A percentile compares a stretch with the other conserved stretches of the same genome.
Conservation (phyloP, 2,113 vertebrate species). For the Vicugna pacos region DNA sequence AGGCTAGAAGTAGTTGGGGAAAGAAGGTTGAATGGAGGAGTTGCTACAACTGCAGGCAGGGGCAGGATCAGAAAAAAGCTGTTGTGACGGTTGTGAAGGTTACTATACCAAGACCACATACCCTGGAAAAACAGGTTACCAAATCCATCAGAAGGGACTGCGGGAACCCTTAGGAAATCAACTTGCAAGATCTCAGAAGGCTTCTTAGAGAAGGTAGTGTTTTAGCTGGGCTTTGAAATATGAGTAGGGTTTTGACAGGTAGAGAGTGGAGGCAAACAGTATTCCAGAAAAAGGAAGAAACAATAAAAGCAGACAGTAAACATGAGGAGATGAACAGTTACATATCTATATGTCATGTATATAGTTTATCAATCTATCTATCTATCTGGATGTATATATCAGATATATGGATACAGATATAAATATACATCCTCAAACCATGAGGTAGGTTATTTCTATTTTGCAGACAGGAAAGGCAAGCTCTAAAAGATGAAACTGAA, state of each 20-base stretch:
- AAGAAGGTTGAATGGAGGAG: background rate
- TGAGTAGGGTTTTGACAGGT: background rate
- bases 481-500: background rate
- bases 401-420: no score
- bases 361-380: no score
- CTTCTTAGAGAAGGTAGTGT: background rate
- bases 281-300: slow-evolving; percentile 9
- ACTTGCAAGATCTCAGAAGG: background rate
- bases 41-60: background rate
- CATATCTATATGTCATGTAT: background rate
- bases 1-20: background rate
- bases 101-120: background rate
- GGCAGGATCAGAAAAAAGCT: background rate
- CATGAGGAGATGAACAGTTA: background rate
- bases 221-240: slow-evolving; percentile 25
- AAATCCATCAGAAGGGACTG: background rate
- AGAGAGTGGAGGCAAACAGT: background rate
- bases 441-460: background rate
- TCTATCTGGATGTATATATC: no score
- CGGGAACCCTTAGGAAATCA: background rate
- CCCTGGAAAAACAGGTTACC: background rate
- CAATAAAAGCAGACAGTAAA: background rate
- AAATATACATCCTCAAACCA: background rate
- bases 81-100: background rate
- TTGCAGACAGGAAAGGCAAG: slow-evolving; percentile 40